Conservation (phyloP, 2,888 invertebrate species). For the Drosophila austrosaltans region DNA sequence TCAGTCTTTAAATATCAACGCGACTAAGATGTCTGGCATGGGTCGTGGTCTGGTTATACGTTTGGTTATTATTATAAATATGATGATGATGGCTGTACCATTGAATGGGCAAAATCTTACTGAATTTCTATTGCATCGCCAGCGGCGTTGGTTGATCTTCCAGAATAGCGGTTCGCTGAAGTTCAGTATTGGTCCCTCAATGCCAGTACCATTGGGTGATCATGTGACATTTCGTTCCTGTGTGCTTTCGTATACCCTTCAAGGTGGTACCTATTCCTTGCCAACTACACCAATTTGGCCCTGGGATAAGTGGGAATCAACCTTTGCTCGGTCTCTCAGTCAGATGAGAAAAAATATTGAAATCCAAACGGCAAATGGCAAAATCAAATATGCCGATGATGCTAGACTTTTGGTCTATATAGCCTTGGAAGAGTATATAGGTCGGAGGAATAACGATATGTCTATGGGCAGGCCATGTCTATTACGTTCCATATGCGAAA, state of each 20-base stretch:
- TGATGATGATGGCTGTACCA: conserved; percentile 41
- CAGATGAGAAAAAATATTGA: conserved; percentile 53
- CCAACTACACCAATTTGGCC: conserved; percentile 75
- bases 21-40: neutral
- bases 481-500: conserved; percentile 81
- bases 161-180: conserved; percentile 59
- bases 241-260: conserved; percentile 66
- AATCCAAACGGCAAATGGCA: conserved; percentile 3
- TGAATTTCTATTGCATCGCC: conserved; percentile 50
- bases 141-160: conserved; percentile 59
- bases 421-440: conserved; percentile 74
- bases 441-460: neutral
- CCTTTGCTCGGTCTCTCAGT: conserved; percentile 67
- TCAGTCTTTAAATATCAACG: conserved; percentile 1
- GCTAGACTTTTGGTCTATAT: conserved; percentile 77
- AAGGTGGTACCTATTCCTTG: conserved; percentile 76
- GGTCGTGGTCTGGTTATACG: conserved; percentile 24
- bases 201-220: conserved; percentile 73
- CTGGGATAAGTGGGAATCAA: conserved; percentile 81
- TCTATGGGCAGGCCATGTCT: conserved; percentile 73
- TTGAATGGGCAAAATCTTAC: conserved; percentile 51
- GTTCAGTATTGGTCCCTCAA: conserved; percentile 65
- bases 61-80: conserved; percentile 29
- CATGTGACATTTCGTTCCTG: conserved; percentile 76
- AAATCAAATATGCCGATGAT: conserved; percentile 67